These are phyloP conservation scores for Drepana arcuata DNA, from an alignment of 1,140 invertebrate species.

Conservation along the genomic window DNA sequence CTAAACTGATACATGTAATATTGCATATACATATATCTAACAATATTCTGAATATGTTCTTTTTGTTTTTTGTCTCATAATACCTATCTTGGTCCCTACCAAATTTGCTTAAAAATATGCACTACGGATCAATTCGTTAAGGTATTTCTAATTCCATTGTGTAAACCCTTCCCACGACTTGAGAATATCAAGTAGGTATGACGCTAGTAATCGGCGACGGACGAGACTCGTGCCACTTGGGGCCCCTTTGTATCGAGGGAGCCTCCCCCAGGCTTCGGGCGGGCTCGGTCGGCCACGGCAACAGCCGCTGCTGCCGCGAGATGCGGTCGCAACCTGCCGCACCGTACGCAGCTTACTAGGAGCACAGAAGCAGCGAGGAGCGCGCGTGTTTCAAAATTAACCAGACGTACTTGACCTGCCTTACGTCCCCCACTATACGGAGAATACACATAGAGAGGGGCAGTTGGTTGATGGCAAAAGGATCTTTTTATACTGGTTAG, in stretches of 20 bases:
- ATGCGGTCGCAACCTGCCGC: conserved; percentile 45
- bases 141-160: no score
- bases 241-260: conserved; percentile 25
- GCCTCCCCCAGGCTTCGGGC: conserved; percentile 21
- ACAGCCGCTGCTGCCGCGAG: conserved; percentile 19
- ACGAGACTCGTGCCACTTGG: no score
- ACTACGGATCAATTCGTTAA: no score
- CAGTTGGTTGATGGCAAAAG: background rate
- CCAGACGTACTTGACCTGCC: conserved; percentile 11
- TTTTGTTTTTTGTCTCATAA: no score
- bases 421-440: conserved; percentile 1
- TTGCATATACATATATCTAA: no score
- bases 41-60: no score
- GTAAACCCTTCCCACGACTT: no score
- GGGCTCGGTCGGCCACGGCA: conserved; percentile 15
- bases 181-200: conserved; percentile 8
- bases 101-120: no score
- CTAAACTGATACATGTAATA: no score
- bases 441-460: background rate
- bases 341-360: conserved; percentile 54
- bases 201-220: conserved; percentile 13
- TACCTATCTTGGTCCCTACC: no score
- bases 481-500: conserved; percentile 7
- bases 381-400: conserved; percentile 1
- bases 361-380: conserved; percentile 26